Conservation (phyloP, 2,797 vertebrate genomes). For the Bradypodion ventrale region DNA sequence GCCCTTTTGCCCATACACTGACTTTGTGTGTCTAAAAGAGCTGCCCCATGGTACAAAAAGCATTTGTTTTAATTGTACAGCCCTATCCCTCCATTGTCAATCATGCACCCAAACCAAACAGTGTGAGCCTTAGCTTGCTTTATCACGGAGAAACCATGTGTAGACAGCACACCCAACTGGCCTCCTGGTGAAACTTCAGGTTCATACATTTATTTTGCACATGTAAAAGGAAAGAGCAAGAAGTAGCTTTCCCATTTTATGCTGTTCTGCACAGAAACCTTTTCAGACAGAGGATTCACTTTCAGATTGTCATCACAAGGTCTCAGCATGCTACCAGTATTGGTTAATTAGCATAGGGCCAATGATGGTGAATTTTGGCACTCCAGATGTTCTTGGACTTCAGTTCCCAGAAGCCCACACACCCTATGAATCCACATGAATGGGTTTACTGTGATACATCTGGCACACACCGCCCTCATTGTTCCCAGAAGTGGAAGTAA, state of each 20-base stretch:
- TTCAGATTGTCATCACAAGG: not conserved
- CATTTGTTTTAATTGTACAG: not conserved
- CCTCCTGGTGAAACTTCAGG: constrained; percentile 52
- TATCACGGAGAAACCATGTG: constrained; percentile 44
- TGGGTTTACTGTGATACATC: too few relatives aligned
- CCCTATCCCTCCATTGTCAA: constrained; percentile 1
- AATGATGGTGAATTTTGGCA: too few relatives aligned
- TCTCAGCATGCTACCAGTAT: too few relatives aligned
- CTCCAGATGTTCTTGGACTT: too few relatives aligned
- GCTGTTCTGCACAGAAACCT: not conserved
- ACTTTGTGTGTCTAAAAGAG: rapidly evolving
- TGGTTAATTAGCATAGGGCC: not conserved
- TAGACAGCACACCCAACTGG: constrained; percentile 70
- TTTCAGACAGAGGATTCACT: not conserved
- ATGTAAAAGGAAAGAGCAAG: not conserved
- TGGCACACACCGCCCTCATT: too few relatives aligned
- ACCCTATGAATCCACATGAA: too few relatives aligned
- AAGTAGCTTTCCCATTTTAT: not conserved
- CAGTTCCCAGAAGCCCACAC: too few relatives aligned
- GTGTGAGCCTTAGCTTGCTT: constrained; percentile 14
- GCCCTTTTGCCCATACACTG: not conserved
- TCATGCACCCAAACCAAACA: not conserved
- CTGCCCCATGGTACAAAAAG: not conserved
- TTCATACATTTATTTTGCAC: not conserved
- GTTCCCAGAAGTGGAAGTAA: too few relatives aligned